Conservation (phyloP, 2,888 invertebrate species). For the Mongoloraphidia duomilia region DNA sequence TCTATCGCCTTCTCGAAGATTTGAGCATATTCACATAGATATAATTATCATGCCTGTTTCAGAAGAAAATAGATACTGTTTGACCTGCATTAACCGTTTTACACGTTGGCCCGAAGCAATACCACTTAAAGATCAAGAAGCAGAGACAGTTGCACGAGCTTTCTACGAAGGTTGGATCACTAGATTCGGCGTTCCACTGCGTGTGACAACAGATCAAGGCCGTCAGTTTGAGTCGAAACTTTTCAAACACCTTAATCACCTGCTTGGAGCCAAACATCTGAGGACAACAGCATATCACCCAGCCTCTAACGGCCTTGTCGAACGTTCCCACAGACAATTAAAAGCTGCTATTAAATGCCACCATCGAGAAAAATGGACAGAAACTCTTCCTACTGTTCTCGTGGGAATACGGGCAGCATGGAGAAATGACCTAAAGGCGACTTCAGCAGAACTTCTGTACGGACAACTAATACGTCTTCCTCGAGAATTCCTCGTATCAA, state of each 20-base stretch:
- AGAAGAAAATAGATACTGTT: too few relatives aligned
- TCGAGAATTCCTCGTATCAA: slow-evolving; percentile 13
- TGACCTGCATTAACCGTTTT: slow-evolving; percentile 19
- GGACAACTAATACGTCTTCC: slow-evolving; percentile 18
- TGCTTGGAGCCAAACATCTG: slow-evolving; percentile 2
- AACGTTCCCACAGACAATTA: too few relatives aligned
- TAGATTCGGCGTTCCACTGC: slow-evolving; percentile 12
- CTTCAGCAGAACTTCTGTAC: slow-evolving; percentile 17
- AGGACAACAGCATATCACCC: too few relatives aligned
- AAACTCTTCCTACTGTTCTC: too few relatives aligned
- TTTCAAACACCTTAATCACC: slow-evolving; percentile 9
- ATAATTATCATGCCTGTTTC: too few relatives aligned
- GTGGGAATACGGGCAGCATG: slow-evolving; percentile 15
- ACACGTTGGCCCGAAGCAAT: slow-evolving; percentile 18
- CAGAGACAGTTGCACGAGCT: slow-evolving; percentile 11
- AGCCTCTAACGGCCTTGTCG: too few relatives aligned
- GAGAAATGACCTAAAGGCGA: slow-evolving; percentile 19
- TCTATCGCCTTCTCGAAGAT: slow-evolving; percentile 16
- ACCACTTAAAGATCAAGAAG: slow-evolving; percentile 17
- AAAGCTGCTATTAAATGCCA: too few relatives aligned
- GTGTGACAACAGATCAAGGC: slow-evolving; percentile 17
- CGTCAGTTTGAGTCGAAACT: slow-evolving; percentile 16
- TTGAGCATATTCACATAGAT: slow-evolving; percentile 22
- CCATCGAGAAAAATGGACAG: too few relatives aligned
- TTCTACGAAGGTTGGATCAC: slow-evolving; percentile 12